Evolutionary conservation across 2,113 vertebrate genomes (phyloP).

Genomic region (human): DNA sequence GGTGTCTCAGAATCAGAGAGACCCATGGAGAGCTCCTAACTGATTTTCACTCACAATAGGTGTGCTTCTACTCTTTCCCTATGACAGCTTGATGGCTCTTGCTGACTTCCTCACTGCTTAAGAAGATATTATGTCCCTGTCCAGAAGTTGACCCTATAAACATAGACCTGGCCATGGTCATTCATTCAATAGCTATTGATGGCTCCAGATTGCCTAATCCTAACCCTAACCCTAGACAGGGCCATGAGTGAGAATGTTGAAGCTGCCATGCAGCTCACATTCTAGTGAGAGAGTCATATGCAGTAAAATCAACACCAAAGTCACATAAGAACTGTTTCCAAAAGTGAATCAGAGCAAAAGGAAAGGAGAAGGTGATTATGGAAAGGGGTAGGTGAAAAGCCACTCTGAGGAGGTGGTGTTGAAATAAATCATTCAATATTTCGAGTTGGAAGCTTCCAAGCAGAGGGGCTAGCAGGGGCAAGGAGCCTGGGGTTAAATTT

Average conservation of each 20-base stretch:
- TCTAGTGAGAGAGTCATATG: no score
- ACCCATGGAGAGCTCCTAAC: not conserved
- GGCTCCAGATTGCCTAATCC: no score
- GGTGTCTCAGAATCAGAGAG: not conserved
- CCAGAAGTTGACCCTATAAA: not conserved
- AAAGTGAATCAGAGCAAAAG: not conserved
- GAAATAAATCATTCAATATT: not conserved
- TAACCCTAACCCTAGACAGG: not conserved
- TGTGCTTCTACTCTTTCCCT: no score
- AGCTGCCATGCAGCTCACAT: rapidly evolving
- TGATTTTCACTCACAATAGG: no score
- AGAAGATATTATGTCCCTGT: not conserved
- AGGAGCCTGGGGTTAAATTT: not conserved
- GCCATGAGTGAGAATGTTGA: no score
- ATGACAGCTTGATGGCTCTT: not conserved
- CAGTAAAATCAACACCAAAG: no score
- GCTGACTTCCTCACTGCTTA: no score
- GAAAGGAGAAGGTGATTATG: not conserved
- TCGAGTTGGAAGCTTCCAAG: not conserved
- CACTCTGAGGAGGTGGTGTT: no score
- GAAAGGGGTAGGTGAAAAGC: not conserved
- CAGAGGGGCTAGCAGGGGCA: not conserved
- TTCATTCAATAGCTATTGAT: not conserved
- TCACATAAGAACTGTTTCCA: not conserved
- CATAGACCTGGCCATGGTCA: rapidly evolving